Conservation (phyloP, 2,797 vertebrate genomes). For the Chrosomus eos region DNA sequence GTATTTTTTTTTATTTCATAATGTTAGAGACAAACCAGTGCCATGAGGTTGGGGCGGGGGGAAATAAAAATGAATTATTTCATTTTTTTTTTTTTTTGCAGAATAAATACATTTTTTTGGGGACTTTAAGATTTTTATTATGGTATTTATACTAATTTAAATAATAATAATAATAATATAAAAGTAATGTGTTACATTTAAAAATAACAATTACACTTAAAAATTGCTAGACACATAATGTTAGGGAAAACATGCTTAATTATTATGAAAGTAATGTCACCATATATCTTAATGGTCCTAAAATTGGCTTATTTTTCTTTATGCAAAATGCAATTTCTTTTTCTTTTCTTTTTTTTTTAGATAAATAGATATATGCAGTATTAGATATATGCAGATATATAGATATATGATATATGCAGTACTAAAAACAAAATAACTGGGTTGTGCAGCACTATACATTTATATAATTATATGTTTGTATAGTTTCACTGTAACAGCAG, state of each 20-base stretch:
- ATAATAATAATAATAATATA: neutral
- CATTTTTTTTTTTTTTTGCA: too few relatives aligned
- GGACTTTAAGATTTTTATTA: too few relatives aligned
- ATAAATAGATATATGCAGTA: too few relatives aligned
- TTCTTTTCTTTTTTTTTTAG: neutral
- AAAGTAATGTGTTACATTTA: neutral
- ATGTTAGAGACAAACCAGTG: neutral
- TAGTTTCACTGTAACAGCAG: neutral
- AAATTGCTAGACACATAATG: neutral
- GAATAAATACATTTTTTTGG: neutral
- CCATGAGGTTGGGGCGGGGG: too few relatives aligned
- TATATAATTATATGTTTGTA: neutral
- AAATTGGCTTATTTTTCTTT: neutral
- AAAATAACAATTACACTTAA: neutral
- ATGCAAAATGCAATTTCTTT: neutral
- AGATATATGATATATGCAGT: neutral
- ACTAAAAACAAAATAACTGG: neutral
- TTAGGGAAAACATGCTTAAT: neutral
- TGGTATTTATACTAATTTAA: neutral
- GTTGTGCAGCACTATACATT: neutral
- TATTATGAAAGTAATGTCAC: neutral
- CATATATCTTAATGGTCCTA: neutral
- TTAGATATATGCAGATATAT: too few relatives aligned
- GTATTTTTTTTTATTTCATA: neutral
- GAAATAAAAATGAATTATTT: too few relatives aligned